Evolutionary conservation across 1,140 invertebrate species (phyloP).

Genomic region (Epicauta chinensis): DNA sequence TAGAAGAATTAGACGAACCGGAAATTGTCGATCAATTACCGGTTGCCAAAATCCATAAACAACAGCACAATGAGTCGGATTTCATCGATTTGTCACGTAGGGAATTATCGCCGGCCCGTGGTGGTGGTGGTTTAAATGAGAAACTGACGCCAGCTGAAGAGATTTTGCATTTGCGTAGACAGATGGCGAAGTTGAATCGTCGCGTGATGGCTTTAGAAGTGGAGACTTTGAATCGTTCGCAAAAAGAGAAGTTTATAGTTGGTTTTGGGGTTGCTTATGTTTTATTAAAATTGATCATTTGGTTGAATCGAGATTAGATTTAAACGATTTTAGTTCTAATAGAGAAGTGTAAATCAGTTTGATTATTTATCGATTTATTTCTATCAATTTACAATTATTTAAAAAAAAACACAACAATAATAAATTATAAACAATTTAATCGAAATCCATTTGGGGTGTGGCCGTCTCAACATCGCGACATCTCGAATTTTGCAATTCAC

Average conservation of each 20-base stretch:
- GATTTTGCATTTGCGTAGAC: constrained; percentile 70
- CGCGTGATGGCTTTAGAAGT: constrained; percentile 77
- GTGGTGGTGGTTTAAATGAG: constrained; percentile 54
- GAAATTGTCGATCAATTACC: constrained; percentile 25
- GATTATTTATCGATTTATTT: background rate
- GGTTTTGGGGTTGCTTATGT: constrained; percentile 76
- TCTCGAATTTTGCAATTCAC: constrained; percentile 76
- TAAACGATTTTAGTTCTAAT: background rate
- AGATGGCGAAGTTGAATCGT: constrained; percentile 78
- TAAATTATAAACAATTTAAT: constrained; percentile 15
- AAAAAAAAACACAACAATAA: background rate
- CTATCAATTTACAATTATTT: background rate
- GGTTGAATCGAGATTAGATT: constrained; percentile 60
- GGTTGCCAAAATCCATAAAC: constrained; percentile 22
- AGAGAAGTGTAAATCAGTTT: no score
- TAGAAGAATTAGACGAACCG: constrained; percentile 53
- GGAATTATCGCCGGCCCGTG: constrained; percentile 33
- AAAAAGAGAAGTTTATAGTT: constrained; percentile 77
- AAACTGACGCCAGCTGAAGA: constrained; percentile 68
- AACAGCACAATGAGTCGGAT: constrained; percentile 19
- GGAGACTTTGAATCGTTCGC: constrained; percentile 69
- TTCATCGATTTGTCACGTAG: constrained; percentile 12
- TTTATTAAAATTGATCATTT: constrained; percentile 75
- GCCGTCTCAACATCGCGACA: constrained; percentile 67
- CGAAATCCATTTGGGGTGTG: constrained; percentile 33